phyloP scores from a whole-genome alignment of 1,140 invertebrate species.

The Scaptodrosophila lebanonensis region DNA sequence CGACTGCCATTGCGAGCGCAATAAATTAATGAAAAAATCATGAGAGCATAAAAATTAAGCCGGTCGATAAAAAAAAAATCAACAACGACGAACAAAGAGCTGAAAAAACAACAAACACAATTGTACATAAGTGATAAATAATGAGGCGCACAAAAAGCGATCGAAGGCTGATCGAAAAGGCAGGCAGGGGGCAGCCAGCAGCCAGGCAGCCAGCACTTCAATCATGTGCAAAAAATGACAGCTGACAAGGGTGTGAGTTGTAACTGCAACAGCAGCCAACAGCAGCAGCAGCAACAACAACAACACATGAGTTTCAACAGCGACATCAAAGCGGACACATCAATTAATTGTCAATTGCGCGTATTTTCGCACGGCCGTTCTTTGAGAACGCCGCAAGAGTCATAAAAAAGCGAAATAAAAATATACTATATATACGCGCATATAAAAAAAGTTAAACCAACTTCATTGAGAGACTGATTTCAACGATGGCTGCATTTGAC shows the following conservation, averaged over 20 bases:
- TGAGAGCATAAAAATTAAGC: slow-evolving; percentile 59
- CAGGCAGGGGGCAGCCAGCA: too few species aligned
- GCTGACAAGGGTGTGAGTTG: slow-evolving; percentile 68
- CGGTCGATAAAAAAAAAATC: slow-evolving; percentile 26
- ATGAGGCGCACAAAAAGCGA: slow-evolving; percentile 47
- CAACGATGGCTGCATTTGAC: too few species aligned
- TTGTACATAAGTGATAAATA: slow-evolving; percentile 67
- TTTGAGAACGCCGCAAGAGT: slow-evolving; percentile 35
- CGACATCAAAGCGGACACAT: slow-evolving; percentile 61
- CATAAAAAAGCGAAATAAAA: slow-evolving; percentile 32
- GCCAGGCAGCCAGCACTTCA: slow-evolving; percentile 40
- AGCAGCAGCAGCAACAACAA: slow-evolving; percentile 21
- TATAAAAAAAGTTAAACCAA: slow-evolving; percentile 1
- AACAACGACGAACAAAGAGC: slow-evolving; percentile 17
- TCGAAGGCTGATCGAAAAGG: slow-evolving; percentile 18
- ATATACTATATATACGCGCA: neutral
- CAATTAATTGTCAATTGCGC: slow-evolving; percentile 75
- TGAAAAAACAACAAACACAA: slow-evolving; percentile 37
- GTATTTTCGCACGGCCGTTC: slow-evolving; percentile 73
- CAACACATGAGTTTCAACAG: slow-evolving; percentile 22
- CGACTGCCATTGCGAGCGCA: slow-evolving; percentile 37
- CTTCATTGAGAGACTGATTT: slow-evolving; percentile 30
- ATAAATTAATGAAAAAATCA: slow-evolving; percentile 73
- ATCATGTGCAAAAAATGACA: slow-evolving; percentile 63
- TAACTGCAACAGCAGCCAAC: slow-evolving; percentile 18